Percentiles rank a stretch among this genome's conserved stretches.
phyloP scores from a whole-genome alignment of 2,113 vertebrate species.

The Apistogramma diplotaenia region DNA sequence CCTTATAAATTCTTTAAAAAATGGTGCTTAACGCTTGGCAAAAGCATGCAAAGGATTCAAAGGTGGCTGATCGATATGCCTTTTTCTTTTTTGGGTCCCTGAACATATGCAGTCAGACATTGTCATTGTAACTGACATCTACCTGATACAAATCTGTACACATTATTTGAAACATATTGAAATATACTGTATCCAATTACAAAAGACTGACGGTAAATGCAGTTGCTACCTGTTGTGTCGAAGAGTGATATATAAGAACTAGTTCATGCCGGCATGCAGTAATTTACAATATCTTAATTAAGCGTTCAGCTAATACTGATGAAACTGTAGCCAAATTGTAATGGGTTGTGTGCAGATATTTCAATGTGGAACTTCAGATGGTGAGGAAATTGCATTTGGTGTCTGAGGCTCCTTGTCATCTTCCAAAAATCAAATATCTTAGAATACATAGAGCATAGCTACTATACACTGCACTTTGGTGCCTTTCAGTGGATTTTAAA shows the following conservation, averaged over 20 bases:
- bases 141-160: background rate
- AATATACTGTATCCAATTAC: background rate
- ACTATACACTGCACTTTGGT: background rate
- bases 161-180: background rate
- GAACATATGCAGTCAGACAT: background rate
- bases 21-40: background rate
- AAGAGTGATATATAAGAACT: too few relatives aligned
- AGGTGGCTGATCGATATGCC: background rate
- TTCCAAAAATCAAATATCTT: background rate
- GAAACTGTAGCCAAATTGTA: background rate
- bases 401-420: background rate
- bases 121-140: background rate
- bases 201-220: too few relatives aligned
- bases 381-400: background rate
- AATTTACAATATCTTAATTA: background rate
- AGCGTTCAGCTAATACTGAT: background rate
- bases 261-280: too few relatives aligned
- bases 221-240: background rate
- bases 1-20: background rate
- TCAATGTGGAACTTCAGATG: background rate
- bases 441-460: background rate
- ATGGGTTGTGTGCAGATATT: background rate
- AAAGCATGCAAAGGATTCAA: background rate
- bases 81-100: background rate
- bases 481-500: too few relatives aligned